Conservation (phyloP, 2,113 vertebrate genomes). For the Aphyosemion australe region DNA sequence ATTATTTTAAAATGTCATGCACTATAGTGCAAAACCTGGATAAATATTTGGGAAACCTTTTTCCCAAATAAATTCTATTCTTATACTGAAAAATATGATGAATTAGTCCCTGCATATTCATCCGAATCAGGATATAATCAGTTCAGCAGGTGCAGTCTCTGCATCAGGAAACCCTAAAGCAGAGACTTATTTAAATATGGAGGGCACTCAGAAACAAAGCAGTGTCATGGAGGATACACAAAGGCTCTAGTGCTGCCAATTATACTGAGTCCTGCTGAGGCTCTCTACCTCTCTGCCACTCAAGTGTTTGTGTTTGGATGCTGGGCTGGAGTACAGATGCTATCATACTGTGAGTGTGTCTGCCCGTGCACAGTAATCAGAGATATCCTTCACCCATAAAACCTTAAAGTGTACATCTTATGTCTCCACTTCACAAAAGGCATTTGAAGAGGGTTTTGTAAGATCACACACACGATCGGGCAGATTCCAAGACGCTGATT, state of each 20-base stretch:
- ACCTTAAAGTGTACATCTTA: too few relatives aligned
- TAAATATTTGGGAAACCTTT: too few relatives aligned
- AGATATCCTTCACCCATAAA: conserved; percentile 5
- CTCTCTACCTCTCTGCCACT: conserved; percentile 53
- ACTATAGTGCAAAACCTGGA: too few relatives aligned
- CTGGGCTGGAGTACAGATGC: conserved; percentile 36
- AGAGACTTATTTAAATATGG: conserved; percentile 63
- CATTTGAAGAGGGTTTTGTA: neutral
- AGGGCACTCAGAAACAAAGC: conserved; percentile 66
- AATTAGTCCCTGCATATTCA: conserved; percentile 16
- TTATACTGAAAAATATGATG: too few relatives aligned
- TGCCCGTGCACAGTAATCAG: conserved; percentile 25
- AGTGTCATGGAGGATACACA: conserved; percentile 56
- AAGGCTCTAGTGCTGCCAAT: conserved; percentile 54
- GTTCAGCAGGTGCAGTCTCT: conserved; percentile 43
- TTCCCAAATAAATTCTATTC: too few relatives aligned
- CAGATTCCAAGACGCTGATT: neutral
- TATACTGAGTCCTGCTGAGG: conserved; percentile 58
- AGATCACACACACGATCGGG: neutral
- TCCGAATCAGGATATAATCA: conserved; percentile 31
- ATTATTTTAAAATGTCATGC: too few relatives aligned
- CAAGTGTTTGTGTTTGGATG: conserved; percentile 69
- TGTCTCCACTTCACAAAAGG: neutral
- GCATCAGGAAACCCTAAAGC: conserved; percentile 50
- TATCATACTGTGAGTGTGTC: conserved; percentile 43